Evolutionary conservation across 2,888 invertebrate species (phyloP), one percentile per base, ranked within the genome.

Genomic region (Pollenia labialis): DNA sequence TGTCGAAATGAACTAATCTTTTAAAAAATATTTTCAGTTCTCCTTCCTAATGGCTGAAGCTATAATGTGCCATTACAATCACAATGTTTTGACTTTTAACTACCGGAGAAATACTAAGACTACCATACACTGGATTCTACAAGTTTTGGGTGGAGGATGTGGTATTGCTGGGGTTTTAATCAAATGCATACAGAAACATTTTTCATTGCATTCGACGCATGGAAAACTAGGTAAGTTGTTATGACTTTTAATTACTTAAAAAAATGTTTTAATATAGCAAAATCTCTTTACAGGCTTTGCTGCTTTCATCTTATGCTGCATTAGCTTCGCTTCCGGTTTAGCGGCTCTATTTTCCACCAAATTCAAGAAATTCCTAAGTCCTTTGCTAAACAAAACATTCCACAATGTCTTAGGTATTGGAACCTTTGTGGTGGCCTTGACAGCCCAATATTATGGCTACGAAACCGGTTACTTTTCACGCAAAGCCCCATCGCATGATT

Each of bases 1-100:
- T 4, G 32, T 32, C 32, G 32, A 32, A 32, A 32, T 32, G 4
- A 0, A 32, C 6, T 32, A 6, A 32, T 32, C 0, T 32, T 4
- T 32, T 32, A 32, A 32, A 32, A 32, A 32, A 4, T 46, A 4
- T 50, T 76, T 82, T 10, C 86, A 93, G 93, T 93, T 92, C 88
- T 91, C 90, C 1, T 90, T 92, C 56, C 90, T 93, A 4, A 93
- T 93, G 93, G 92, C 93, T 16, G 91, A 93, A 83, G 93, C 90
- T 2, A 88, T 93, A 4, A 92, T 93, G 92, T 89, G 90, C 6
- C 92, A 92, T 72, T 93, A 92, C 76, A 89, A 88, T 12, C 90
- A 90, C 64, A 93, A 93, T 87, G 90, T 90, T 1, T 68, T 92
- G 8, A 89, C 91, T 3, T 89, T 89, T 52, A 89, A 89, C 46